A percentile compares a stretch with the other conserved stretches of the same genome.
Evolutionary conservation across 2,888 invertebrate species (phyloP).

Genomic region (Melikaiella ostensackeni): DNA sequence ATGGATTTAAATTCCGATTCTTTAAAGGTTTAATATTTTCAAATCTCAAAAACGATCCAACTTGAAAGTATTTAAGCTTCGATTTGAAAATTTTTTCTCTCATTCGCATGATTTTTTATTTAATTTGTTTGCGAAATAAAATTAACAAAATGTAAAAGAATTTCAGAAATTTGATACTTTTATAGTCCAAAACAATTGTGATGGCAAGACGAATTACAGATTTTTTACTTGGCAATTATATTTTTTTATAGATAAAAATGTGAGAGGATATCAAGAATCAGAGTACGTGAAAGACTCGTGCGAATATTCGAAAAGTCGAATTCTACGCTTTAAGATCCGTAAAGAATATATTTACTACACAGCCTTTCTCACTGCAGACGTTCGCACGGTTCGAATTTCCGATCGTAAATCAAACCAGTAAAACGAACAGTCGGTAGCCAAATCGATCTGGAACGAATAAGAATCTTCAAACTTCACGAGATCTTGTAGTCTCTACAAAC

Average conservation of each 20-base stretch:
- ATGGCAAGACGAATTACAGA: background rate
- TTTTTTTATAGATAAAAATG: background rate
- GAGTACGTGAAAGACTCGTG: background rate
- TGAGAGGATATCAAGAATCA: background rate
- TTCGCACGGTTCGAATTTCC: background rate
- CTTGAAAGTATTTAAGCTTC: too few relatives aligned
- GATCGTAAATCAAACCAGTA: background rate
- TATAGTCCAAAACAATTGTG: background rate
- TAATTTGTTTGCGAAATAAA: too few relatives aligned
- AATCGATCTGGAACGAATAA: background rate
- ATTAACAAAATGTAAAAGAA: too few relatives aligned
- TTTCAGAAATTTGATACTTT: too few relatives aligned
- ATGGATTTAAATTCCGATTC: too few relatives aligned
- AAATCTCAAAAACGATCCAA: too few relatives aligned
- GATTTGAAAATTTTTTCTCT: too few relatives aligned
- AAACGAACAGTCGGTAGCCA: slow-evolving; percentile 9
- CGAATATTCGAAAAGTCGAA: background rate
- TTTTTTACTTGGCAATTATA: background rate
- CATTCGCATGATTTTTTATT: too few relatives aligned
- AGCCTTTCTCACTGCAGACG: background rate
- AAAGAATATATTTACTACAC: slow-evolving; percentile 1
- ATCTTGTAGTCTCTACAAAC: background rate
- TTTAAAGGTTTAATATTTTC: too few relatives aligned
- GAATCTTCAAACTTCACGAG: background rate
- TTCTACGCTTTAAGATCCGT: background rate